Evolutionary conservation across 2,797 vertebrate genomes (phyloP).

Genomic region (Sebastes taczanowskii): DNA sequence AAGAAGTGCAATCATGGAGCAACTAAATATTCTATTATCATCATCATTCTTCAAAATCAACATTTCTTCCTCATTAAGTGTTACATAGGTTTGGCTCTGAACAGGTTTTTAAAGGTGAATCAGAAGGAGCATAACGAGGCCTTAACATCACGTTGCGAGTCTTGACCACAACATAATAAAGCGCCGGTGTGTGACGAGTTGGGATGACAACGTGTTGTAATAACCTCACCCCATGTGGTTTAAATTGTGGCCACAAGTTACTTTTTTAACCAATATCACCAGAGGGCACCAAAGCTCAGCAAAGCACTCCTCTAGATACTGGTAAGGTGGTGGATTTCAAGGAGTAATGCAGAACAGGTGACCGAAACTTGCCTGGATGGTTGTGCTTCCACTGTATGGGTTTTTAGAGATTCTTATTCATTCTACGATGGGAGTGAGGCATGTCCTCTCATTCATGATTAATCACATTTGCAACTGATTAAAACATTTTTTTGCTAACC

Average conservation of each 20-base stretch:
- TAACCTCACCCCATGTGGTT: neutral
- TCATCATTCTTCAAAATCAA: neutral
- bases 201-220: too few relatives aligned
- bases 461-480: neutral
- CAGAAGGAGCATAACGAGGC: neutral
- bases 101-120: neutral
- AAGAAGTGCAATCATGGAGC: neutral
- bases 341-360: neutral
- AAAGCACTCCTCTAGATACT: neutral
- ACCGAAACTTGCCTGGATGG: neutral
- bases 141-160: neutral
- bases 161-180: neutral
- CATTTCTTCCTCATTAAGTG: neutral
- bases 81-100: neutral
- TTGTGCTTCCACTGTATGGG: neutral
- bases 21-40: neutral
- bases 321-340: neutral
- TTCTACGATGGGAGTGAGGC: neutral
- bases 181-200: too few relatives aligned
- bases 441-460: neutral
- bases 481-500: neutral
- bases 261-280: neutral
- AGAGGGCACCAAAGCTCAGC: constrained; percentile 2
- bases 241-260: neutral
- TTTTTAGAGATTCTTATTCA: neutral